These are phyloP conservation scores for Drusus annulatus DNA, from an alignment of 1,140 invertebrate genomes.

Conservation along the genomic window DNA sequence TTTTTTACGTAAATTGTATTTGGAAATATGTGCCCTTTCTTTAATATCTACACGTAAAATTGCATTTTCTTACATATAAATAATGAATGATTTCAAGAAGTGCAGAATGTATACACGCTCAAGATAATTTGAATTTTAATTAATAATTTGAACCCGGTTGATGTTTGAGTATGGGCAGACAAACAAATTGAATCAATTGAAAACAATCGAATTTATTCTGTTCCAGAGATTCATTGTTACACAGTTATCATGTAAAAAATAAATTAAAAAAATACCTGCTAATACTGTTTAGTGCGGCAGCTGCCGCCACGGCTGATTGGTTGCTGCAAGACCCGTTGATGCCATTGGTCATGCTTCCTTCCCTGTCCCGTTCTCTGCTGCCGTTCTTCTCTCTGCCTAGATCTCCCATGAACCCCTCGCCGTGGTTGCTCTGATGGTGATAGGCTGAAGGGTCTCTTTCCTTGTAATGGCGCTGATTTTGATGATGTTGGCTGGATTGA, in stretches of 20 bases:
- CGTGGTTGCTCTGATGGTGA: slow-evolving; percentile 61
- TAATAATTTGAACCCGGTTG: too few relatives aligned
- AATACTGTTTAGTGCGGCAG: slow-evolving; percentile 68
- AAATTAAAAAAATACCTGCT: slow-evolving; percentile 63
- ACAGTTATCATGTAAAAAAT: background rate
- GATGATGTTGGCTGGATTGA: slow-evolving; percentile 59
- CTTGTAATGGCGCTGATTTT: slow-evolving; percentile 68
- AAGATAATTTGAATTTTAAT: too few relatives aligned
- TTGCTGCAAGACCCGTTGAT: slow-evolving; percentile 57
- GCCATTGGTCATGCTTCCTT: slow-evolving; percentile 60
- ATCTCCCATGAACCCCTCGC: slow-evolving; percentile 52
- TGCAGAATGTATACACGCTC: too few relatives aligned
- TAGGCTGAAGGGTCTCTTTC: slow-evolving; percentile 67
- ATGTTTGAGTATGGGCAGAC: too few relatives aligned
- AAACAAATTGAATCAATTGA: too few relatives aligned
- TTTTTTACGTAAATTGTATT: too few relatives aligned
- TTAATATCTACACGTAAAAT: too few relatives aligned
- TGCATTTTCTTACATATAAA: too few relatives aligned
- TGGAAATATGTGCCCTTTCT: too few relatives aligned
- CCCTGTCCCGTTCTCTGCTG: slow-evolving; percentile 65
- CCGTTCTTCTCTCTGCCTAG: slow-evolving; percentile 48
- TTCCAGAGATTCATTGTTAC: too few relatives aligned
- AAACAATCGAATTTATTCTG: too few relatives aligned
- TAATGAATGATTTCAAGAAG: too few relatives aligned
- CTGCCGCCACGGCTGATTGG: slow-evolving; percentile 52